Conservation (phyloP, 2,888 invertebrate genomes). For the Flexamia atlantica region DNA sequence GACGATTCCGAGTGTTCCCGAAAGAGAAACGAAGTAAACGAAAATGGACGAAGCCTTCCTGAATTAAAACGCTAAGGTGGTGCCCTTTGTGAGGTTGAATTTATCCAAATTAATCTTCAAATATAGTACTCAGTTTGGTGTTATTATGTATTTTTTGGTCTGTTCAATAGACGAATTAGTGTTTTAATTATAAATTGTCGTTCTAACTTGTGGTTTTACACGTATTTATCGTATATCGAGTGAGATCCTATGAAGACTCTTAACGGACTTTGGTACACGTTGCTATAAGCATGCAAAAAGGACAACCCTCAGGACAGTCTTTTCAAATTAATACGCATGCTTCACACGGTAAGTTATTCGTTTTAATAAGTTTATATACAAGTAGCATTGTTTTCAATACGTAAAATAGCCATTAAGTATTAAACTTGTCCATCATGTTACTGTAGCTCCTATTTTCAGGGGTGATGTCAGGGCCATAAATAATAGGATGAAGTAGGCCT, state of each 20-base stretch:
- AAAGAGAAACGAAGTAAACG: slow-evolving; percentile 65
- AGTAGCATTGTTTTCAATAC: neutral
- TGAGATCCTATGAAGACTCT: slow-evolving; percentile 70
- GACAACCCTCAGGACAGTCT: slow-evolving; percentile 67
- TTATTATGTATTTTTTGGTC: slow-evolving; percentile 25
- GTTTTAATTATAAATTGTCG: slow-evolving; percentile 24
- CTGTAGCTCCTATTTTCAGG: neutral
- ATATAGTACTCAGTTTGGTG: slow-evolving; percentile 6
- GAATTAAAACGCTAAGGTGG: slow-evolving; percentile 68
- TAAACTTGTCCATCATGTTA: no score
- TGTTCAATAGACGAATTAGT: neutral
- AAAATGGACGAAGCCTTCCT: slow-evolving; percentile 68
- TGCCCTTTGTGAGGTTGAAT: slow-evolving; percentile 63
- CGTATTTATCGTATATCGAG: slow-evolving; percentile 30
- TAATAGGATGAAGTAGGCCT: neutral
- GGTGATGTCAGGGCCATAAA: slow-evolving; percentile 4
- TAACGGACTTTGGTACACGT: slow-evolving; percentile 69
- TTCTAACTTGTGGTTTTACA: slow-evolving; percentile 28
- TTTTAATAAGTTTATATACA: neutral
- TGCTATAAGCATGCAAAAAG: slow-evolving; percentile 71
- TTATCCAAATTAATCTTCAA: slow-evolving; percentile 68
- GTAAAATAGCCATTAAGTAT: no score
- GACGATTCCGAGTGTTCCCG: slow-evolving; percentile 64
- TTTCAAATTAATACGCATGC: slow-evolving; percentile 52
- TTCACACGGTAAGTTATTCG: slow-evolving; percentile 36